phyloP scores from a whole-genome alignment of 2,888 invertebrate genomes.

The Philonicus albiceps region DNA sequence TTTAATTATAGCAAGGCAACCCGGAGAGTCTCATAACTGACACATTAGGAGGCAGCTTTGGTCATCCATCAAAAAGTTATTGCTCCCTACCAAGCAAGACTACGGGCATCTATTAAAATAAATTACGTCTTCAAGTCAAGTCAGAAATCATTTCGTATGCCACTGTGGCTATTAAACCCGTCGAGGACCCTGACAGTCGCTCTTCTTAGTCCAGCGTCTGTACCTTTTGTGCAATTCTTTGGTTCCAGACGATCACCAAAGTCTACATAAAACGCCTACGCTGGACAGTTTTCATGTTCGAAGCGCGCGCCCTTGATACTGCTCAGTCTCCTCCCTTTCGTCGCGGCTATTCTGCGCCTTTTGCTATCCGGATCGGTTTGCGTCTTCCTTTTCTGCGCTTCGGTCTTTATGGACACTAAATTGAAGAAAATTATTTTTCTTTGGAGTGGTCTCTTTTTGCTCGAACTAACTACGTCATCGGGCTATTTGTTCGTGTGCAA shows the following conservation, averaged over 20 bases:
- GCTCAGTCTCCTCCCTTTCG: background rate
- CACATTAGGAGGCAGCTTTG: background rate
- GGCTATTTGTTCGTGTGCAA: background rate
- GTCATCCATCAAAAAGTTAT: constrained; percentile 6
- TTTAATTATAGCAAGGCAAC: background rate
- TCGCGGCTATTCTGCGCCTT: background rate
- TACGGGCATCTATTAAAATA: constrained; percentile 1
- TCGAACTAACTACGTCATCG: background rate
- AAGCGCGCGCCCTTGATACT: constrained; percentile 12
- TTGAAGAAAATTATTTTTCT: constrained; percentile 3
- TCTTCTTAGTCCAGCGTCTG: background rate
- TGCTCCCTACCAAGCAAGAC: background rate
- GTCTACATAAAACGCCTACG: constrained; percentile 29
- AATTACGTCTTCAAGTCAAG: constrained; percentile 8
- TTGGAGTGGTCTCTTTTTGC: background rate
- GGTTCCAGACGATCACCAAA: constrained; percentile 3
- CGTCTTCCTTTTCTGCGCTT: background rate
- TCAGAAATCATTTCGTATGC: constrained; percentile 6
- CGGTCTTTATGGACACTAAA: background rate
- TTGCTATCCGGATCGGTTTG: background rate
- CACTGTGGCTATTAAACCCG: background rate
- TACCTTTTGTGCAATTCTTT: background rate
- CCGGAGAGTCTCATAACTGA: background rate
- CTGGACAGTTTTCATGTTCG: constrained; percentile 1
- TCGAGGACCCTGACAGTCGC: background rate